phyloP scores from a whole-genome alignment of 2,797 vertebrate species.

The Chrysocyon brachyurus region DNA sequence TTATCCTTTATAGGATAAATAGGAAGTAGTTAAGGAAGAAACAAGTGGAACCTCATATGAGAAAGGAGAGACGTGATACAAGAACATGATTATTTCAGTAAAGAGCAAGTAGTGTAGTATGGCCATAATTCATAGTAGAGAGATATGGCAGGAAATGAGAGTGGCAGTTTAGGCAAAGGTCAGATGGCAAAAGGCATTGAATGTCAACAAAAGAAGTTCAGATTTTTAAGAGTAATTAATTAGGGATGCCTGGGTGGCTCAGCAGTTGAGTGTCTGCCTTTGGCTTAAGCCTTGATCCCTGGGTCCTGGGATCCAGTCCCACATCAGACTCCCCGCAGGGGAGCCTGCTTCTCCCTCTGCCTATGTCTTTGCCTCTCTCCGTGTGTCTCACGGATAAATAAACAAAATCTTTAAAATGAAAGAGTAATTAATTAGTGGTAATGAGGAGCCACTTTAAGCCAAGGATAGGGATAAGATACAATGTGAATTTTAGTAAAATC shows the following conservation, averaged over 20 bases:
- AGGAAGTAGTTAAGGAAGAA: not conserved
- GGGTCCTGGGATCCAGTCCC: no score
- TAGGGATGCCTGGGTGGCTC: no score
- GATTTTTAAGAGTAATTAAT: not conserved
- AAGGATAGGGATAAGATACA: not conserved
- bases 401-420: no score
- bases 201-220: not conserved
- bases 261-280: no score
- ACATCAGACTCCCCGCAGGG: no score
- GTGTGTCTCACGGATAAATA: no score
- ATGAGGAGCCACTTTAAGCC: not conserved
- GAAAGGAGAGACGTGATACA: not conserved
- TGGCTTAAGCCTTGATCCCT: no score
- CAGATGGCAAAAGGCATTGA: not conserved
- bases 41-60: not conserved
- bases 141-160: not conserved
- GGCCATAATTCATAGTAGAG: not conserved
- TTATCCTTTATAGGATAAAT: not conserved
- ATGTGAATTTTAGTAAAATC: not conserved
- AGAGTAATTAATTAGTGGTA: not conserved
- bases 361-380: no score
- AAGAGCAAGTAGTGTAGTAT: not conserved
- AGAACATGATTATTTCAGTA: not conserved
- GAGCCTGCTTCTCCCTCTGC: no score
- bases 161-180: not conserved